These are phyloP conservation scores for Eira barbara DNA, from an alignment of 2,113 vertebrate genomes.

Conservation along the genomic window DNA sequence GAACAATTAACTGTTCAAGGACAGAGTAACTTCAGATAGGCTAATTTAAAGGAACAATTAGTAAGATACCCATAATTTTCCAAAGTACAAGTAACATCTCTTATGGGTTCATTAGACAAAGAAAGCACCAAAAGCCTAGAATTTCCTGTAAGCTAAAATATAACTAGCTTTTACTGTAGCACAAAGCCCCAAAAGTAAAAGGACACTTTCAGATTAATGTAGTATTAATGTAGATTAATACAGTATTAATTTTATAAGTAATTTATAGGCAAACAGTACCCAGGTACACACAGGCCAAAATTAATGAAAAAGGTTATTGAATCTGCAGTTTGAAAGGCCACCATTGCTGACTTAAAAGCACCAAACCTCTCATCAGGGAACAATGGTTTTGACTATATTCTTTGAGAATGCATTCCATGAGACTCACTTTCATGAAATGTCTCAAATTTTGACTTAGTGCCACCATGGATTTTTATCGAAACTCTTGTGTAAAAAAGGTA, in stretches of 20 bases:
- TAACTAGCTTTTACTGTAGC: not conserved
- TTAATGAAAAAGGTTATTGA: not conserved
- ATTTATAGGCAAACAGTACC: not conserved
- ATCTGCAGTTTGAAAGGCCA: not conserved
- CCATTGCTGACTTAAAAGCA: not conserved
- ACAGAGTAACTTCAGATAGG: constrained; percentile 42
- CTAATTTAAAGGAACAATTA: constrained; percentile 61
- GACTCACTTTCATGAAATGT: constrained; percentile 6
- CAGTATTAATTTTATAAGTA: constrained; percentile 29
- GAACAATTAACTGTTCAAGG: constrained; percentile 46
- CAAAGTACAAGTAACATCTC: not conserved
- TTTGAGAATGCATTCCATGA: not conserved
- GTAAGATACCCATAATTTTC: not conserved
- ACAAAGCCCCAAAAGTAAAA: not conserved
- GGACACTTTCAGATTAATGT: not conserved
- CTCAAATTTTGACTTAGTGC: not conserved
- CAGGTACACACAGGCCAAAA: not conserved
- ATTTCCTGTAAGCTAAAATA: not conserved
- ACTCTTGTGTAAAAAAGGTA: not conserved
- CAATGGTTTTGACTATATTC: not conserved
- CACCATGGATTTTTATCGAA: not conserved
- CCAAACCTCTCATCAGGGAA: not conserved
- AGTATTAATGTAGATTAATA: not conserved
- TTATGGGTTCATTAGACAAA: constrained; percentile 19
- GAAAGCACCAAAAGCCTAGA: not conserved